These are phyloP conservation scores for Lates japonicus DNA, from an alignment of 2,797 vertebrate species.

Conservation along the genomic window DNA sequence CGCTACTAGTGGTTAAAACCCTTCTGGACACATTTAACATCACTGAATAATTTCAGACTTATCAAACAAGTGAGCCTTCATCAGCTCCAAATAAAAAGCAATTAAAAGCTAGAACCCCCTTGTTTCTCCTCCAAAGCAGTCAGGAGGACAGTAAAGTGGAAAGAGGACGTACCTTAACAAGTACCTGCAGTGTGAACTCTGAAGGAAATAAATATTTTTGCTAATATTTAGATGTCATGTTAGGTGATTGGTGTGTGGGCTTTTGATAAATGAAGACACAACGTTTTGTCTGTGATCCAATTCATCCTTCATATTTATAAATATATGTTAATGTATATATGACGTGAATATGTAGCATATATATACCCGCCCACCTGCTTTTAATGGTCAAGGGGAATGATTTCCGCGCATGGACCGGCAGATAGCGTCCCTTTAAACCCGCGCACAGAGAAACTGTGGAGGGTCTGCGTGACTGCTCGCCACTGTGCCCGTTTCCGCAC, in stretches of 20 bases:
- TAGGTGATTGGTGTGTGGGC: not conserved
- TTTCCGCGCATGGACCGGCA: conserved; percentile 11
- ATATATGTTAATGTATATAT: not conserved
- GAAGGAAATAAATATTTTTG: not conserved
- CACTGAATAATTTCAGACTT: not conserved
- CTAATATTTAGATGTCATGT: not conserved
- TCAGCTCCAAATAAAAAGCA: not conserved
- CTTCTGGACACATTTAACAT: not conserved
- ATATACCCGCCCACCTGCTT: not conserved
- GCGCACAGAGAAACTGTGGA: conserved; percentile 16
- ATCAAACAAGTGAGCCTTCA: not conserved
- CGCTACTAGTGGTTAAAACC: not conserved
- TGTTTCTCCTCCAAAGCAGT: too few relatives aligned
- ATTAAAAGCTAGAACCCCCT: too few relatives aligned
- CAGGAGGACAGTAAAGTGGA: too few relatives aligned
- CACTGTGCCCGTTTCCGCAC: conserved; percentile 39
- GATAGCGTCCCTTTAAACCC: conserved; percentile 50
- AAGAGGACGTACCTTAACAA: too few relatives aligned
- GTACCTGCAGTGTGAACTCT: not conserved
- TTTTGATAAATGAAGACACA: not conserved
- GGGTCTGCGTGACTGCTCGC: conserved; percentile 50
- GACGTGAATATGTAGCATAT: not conserved
- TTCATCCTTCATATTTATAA: not conserved
- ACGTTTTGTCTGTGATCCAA: not conserved
- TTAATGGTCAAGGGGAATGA: not conserved